Conservation (phyloP, 2,113 vertebrate genomes). For the Burhinus bistriatus region DNA sequence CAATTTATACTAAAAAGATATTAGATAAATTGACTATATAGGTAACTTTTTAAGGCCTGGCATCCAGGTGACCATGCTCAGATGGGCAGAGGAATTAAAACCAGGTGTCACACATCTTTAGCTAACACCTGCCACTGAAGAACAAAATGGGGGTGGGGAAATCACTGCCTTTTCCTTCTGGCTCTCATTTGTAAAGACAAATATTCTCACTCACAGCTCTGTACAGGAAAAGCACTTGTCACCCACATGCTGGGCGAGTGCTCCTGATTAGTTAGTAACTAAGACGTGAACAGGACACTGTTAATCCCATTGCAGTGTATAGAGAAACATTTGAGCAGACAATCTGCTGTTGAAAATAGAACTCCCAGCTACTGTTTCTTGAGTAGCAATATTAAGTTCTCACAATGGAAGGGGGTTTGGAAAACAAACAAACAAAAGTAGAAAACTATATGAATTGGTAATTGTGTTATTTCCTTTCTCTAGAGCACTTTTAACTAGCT, state of each 20-base stretch:
- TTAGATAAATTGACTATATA: not conserved
- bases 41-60: not conserved
- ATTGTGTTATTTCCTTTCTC: not conserved
- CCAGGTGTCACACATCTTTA: not conserved
- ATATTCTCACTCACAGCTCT: not conserved
- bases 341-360: not conserved
- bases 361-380: not conserved
- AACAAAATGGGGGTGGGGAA: not conserved
- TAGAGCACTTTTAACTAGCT: not conserved
- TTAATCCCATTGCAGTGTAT: not conserved
- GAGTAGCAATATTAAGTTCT: not conserved
- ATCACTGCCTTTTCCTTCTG: not conserved
- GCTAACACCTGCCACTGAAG: not conserved
- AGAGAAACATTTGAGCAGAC: not conserved
- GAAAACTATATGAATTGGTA: not conserved
- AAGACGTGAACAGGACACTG: not conserved
- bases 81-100: not conserved
- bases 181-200: not conserved
- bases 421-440: not conserved
- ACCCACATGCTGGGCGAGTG: not conserved
- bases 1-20: not conserved
- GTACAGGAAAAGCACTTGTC: not conserved
- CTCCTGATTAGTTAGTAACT: not conserved
- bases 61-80: not conserved
- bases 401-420: not conserved